A percentile compares a stretch with the other conserved stretches of the same genome.
Evolutionary conservation across 2,797 vertebrate species (phyloP).

Genomic region (Poecilia wingei): DNA sequence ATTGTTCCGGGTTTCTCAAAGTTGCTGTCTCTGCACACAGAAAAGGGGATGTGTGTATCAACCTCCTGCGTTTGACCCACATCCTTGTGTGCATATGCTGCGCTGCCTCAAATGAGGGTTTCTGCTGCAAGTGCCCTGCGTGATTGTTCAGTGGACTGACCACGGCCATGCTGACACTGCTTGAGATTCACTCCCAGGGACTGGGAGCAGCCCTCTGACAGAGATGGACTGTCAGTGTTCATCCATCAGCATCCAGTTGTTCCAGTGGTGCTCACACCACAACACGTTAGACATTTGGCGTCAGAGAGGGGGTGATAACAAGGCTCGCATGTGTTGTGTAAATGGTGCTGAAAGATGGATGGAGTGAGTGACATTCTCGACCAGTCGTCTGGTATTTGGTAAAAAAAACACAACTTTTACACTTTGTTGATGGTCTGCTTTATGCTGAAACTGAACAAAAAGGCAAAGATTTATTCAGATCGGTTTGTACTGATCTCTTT

Average conservation of each 20-base stretch:
- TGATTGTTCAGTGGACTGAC: constrained; percentile 38
- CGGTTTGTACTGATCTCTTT: constrained; percentile 18
- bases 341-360: constrained; percentile 8
- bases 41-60: constrained; percentile 15
- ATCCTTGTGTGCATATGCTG: constrained; percentile 26
- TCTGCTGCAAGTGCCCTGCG: constrained; percentile 33
- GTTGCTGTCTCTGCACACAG: background rate
- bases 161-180: constrained; percentile 48
- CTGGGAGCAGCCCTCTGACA: constrained; percentile 54
- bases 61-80: constrained; percentile 33
- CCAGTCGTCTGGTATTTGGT: background rate
- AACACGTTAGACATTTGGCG: constrained; percentile 6
- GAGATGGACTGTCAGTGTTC: constrained; percentile 64
- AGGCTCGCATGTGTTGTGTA: constrained; percentile 2
- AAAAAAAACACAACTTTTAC: background rate
- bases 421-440: background rate
- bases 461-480: background rate
- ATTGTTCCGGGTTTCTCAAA: constrained; percentile 31
- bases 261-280: constrained; percentile 13
- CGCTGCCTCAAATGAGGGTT: constrained; percentile 47
- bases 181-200: constrained; percentile 51
- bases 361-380: background rate
- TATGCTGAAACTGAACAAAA: background rate
- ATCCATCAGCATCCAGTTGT: constrained; percentile 59
- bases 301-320: background rate